Percentiles rank a stretch among this genome's conserved stretches.
Conservation (phyloP, 2,797 vertebrate genomes). For the Sibirionetta formosa region DNA sequence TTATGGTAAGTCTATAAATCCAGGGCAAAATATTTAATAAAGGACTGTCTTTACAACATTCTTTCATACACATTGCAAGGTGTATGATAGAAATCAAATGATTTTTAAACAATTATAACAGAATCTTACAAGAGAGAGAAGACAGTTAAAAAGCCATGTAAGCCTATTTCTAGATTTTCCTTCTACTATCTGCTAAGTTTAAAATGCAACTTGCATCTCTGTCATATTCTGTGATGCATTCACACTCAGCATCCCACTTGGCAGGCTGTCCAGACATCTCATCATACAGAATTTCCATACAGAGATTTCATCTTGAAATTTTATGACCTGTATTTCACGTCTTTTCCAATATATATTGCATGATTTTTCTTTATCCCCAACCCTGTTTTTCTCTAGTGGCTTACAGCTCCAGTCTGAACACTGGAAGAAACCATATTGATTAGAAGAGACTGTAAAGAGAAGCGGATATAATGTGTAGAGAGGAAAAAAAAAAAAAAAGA, state of each 20-base stretch:
- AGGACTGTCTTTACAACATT: neutral
- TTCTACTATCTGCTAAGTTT: neutral
- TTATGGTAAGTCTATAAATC: neutral
- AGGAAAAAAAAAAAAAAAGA: neutral
- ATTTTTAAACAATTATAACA: neutral
- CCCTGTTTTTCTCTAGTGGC: neutral
- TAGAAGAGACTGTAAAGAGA: neutral
- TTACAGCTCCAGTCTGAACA: neutral
- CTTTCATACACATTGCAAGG: neutral
- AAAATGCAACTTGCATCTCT: neutral
- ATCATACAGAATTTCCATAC: neutral
- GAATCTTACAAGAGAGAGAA: neutral
- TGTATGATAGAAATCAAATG: rapidly evolving
- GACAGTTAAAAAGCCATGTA: neutral
- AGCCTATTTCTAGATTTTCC: neutral
- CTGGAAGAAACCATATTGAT: neutral
- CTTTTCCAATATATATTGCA: neutral
- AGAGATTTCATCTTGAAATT: neutral
- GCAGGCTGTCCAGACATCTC: neutral
- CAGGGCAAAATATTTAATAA: neutral
- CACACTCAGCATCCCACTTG: neutral
- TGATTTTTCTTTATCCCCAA: neutral
- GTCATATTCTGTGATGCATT: neutral
- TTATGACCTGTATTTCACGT: neutral
- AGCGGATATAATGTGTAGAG: neutral